Conservation (phyloP, 1,140 invertebrate genomes). For the Hyposmocoma kahamanoa region DNA sequence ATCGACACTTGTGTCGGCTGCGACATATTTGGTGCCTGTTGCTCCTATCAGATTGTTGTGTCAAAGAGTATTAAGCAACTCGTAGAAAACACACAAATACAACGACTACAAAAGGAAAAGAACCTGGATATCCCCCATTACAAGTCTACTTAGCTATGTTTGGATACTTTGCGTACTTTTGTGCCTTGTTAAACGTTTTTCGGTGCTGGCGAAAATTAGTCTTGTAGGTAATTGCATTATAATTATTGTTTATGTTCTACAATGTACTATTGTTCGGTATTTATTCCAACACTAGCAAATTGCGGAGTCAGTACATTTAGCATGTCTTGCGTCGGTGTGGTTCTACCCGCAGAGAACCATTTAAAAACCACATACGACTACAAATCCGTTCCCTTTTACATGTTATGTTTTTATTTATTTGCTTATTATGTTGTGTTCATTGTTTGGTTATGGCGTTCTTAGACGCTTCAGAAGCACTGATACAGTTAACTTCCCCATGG, state of each 20-base stretch:
- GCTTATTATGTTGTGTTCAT: slow-evolving; percentile 31
- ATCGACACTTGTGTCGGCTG: slow-evolving; percentile 47
- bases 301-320: slow-evolving; percentile 45
- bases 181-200: too few relatives aligned
- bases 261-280: slow-evolving; percentile 25
- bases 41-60: slow-evolving; percentile 52
- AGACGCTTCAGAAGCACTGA: slow-evolving; percentile 31
- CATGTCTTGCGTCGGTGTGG: slow-evolving; percentile 50
- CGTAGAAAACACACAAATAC: slow-evolving; percentile 31
- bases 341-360: slow-evolving; percentile 51
- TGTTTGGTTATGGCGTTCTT: slow-evolving; percentile 49
- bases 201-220: not conserved
- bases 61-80: slow-evolving; percentile 52
- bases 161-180: slow-evolving; percentile 23
- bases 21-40: slow-evolving; percentile 51
- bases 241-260: slow-evolving; percentile 30
- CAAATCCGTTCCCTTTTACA: slow-evolving; percentile 17
- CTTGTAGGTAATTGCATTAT: slow-evolving; percentile 33
- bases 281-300: slow-evolving; percentile 29
- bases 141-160: not conserved
- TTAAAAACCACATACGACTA: slow-evolving; percentile 40
- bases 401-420: slow-evolving; percentile 36
- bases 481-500: slow-evolving; percentile 54
- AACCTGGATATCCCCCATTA: not conserved
- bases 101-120: slow-evolving; percentile 21